A percentile compares a stretch with the other conserved stretches of the same genome.
Conservation (phyloP, 2,888 invertebrate species). For the Agrilus mali region DNA sequence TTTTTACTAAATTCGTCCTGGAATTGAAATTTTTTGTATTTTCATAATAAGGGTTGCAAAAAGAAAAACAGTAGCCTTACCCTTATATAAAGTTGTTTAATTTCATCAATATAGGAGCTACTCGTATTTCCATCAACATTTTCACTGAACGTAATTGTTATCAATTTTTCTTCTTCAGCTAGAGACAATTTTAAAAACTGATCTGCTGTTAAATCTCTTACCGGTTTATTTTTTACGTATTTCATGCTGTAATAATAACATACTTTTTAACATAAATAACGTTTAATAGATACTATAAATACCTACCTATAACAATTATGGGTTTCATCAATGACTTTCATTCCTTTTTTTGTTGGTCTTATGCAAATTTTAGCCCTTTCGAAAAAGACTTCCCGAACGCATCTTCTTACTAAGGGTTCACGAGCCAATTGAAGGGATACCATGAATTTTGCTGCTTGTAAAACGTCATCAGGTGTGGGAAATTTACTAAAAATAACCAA, state of each 20-base stretch:
- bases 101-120: slow-evolving; percentile 73
- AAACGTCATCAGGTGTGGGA: slow-evolving; percentile 62
- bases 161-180: slow-evolving; percentile 70
- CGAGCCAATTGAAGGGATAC: slow-evolving; percentile 87
- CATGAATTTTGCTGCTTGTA: slow-evolving; percentile 88
- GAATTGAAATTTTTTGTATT: slow-evolving; percentile 11
- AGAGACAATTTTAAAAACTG: slow-evolving; percentile 75
- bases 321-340: slow-evolving; percentile 91
- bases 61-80: slow-evolving; percentile 28
- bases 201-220: slow-evolving; percentile 76
- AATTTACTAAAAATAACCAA: slow-evolving; percentile 41
- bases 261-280: not conserved
- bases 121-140: slow-evolving; percentile 68
- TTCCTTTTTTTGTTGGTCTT: slow-evolving; percentile 76
- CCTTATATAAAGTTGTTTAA: slow-evolving; percentile 72
- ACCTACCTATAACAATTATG: slow-evolving; percentile 63
- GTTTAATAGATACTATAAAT: not conserved
- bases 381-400: slow-evolving; percentile 74
- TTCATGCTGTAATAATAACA: slow-evolving; percentile 50
- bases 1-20: slow-evolving; percentile 89
- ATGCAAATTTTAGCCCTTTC: slow-evolving; percentile 77
- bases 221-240: slow-evolving; percentile 86
- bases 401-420: slow-evolving; percentile 78
- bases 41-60: slow-evolving; percentile 17
- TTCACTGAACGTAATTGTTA: slow-evolving; percentile 62